Percentiles rank a stretch among this genome's conserved stretches.
These are phyloP conservation scores for Drosophila niveifrons DNA, from an alignment of 2,888 invertebrate species.

Conservation along the genomic window DNA sequence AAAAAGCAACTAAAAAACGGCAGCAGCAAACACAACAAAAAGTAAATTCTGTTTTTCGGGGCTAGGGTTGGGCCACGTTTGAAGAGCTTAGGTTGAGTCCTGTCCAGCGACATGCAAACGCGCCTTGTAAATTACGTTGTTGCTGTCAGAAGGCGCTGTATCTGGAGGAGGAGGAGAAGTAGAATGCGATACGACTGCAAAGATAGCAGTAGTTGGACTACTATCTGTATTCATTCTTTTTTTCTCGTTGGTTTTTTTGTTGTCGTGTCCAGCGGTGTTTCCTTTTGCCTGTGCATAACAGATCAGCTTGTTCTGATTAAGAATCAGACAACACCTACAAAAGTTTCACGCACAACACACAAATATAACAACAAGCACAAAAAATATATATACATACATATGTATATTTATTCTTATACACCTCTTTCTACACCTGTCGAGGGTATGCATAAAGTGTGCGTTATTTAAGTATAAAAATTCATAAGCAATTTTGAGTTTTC, in stretches of 20 bases:
- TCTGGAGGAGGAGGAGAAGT: slow-evolving; percentile 47
- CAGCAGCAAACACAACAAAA: slow-evolving; percentile 9
- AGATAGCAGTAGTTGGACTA: slow-evolving; percentile 56
- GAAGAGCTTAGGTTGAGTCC: slow-evolving; percentile 43
- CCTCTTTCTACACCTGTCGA: background rate
- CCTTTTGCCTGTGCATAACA: slow-evolving; percentile 73
- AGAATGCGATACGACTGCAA: slow-evolving; percentile 33
- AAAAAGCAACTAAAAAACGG: slow-evolving; percentile 22
- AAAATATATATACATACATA: background rate
- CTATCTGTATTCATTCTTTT: slow-evolving; percentile 37
- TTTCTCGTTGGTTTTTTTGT: background rate
- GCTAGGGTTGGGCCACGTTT: slow-evolving; percentile 30
- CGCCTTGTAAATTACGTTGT: slow-evolving; percentile 72
- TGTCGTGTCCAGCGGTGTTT: slow-evolving; percentile 62
- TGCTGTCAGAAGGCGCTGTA: slow-evolving; percentile 51
- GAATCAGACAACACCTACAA: slow-evolving; percentile 63
- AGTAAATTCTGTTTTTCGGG: slow-evolving; percentile 32
- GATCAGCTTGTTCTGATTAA: slow-evolving; percentile 83
- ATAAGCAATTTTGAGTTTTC: slow-evolving; percentile 41
- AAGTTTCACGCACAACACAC: slow-evolving; percentile 20
- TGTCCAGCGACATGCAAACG: slow-evolving; percentile 77
- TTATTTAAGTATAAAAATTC: slow-evolving; percentile 42
- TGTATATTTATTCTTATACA: background rate
- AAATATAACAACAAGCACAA: slow-evolving; percentile 2
- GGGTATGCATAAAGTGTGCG: slow-evolving; percentile 19